Evolutionary conservation across 2,797 vertebrate species (phyloP).

Genomic region (Sus cebifrons): DNA sequence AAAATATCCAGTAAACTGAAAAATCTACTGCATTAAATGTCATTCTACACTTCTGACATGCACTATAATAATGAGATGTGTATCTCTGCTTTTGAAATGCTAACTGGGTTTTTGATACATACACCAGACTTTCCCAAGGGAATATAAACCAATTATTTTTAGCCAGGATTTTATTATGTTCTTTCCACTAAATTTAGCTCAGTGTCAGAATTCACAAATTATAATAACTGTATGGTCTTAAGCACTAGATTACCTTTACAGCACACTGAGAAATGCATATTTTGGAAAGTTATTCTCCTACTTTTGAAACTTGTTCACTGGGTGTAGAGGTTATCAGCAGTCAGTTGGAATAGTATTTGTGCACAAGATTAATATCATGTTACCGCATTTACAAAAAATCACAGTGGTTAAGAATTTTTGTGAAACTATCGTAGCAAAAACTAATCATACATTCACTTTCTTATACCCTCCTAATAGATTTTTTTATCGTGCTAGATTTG

Average conservation of each 20-base stretch:
- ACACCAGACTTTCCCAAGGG: constrained; percentile 81
- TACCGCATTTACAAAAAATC: background rate
- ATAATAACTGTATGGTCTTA: constrained; percentile 64
- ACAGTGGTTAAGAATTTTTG: background rate
- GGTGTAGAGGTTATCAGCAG: background rate
- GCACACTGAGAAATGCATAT: constrained; percentile 9
- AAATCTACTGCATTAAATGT: constrained; percentile 73
- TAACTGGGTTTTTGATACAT: constrained; percentile 82
- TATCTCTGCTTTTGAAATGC: constrained; percentile 82
- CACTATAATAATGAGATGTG: constrained; percentile 79
- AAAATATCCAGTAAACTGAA: constrained; percentile 83
- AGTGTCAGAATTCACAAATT: constrained; percentile 75
- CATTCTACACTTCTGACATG: constrained; percentile 83
- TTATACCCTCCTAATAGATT: background rate
- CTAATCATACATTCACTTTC: background rate
- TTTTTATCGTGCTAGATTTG: constrained; percentile 68
- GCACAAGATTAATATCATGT: background rate
- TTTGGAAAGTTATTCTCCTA: constrained; percentile 35
- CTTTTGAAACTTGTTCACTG: constrained; percentile 40
- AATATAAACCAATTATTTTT: constrained; percentile 82
- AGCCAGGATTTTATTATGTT: constrained; percentile 81
- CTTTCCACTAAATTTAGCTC: constrained; percentile 84
- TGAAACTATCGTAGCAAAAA: constrained; percentile 45
- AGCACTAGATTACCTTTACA: constrained; percentile 73
- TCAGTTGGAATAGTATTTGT: background rate